phyloP scores from a whole-genome alignment of 2,113 vertebrate species.

The Trinectes maculatus region DNA sequence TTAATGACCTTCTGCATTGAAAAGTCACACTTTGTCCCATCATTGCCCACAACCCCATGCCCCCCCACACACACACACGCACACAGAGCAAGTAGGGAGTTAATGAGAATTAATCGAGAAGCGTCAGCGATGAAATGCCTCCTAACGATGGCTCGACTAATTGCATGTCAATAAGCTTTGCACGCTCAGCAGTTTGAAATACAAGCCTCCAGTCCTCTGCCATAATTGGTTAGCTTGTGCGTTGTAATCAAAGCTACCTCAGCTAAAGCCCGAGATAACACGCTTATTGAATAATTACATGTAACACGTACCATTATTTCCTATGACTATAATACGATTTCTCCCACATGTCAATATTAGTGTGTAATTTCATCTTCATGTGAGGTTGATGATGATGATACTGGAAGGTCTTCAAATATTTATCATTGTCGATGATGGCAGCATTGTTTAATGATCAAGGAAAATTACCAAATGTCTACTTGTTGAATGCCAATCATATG shows the following conservation, averaged over 20 bases:
- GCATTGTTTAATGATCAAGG: conserved; percentile 18
- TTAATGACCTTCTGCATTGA: conserved; percentile 42
- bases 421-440: background rate
- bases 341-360: conserved; percentile 37
- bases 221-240: conserved; percentile 56
- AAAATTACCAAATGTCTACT: conserved; percentile 31
- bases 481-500: conserved; percentile 18
- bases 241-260: conserved; percentile 61
- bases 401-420: conserved; percentile 30
- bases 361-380: conserved; percentile 29
- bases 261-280: conserved; percentile 42
- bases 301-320: conserved; percentile 53
- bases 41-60: conserved; percentile 1
- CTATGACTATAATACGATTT: conserved; percentile 31
- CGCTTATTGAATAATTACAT: conserved; percentile 58
- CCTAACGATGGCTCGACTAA: conserved; percentile 67
- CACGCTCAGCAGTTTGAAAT: conserved; percentile 70
- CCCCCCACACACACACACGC: background rate
- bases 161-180: conserved; percentile 71
- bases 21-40: conserved; percentile 44
- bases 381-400: background rate
- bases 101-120: conserved; percentile 71
- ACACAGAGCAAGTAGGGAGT: conserved; percentile 31
- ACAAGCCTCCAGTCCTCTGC: conserved; percentile 30
- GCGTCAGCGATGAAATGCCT: conserved; percentile 58